Conservation (phyloP, 2,888 invertebrate species). For the Mesorhabditis belari region DNA sequence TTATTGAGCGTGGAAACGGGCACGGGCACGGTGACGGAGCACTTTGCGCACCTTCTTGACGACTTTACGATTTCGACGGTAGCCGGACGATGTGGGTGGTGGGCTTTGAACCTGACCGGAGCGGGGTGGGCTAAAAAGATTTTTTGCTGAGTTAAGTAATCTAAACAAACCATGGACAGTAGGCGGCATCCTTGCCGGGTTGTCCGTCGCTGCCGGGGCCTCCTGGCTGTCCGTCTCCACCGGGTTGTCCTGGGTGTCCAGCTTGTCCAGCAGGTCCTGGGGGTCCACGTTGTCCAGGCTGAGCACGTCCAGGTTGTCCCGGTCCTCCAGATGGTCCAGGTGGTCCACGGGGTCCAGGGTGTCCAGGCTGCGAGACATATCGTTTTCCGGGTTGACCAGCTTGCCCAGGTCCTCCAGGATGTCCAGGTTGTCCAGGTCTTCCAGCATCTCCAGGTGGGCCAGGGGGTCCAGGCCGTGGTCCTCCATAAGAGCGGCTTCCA, state of each 20-base stretch:
- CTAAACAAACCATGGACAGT: too few relatives aligned
- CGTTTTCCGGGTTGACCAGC: neutral
- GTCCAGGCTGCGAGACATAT: neutral
- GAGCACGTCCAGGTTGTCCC: neutral
- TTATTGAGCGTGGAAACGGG: too few relatives aligned
- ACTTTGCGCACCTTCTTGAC: neutral
- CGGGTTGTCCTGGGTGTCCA: neutral
- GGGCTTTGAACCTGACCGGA: neutral
- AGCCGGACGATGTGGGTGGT: neutral
- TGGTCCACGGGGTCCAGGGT: neutral
- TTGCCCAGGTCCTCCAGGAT: neutral
- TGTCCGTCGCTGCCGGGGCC: neutral
- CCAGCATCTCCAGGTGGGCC: neutral
- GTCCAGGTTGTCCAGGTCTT: neutral
- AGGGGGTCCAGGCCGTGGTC: neutral
- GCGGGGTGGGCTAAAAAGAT: too few relatives aligned
- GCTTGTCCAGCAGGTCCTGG: neutral
- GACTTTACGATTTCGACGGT: neutral
- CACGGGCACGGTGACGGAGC: too few relatives aligned
- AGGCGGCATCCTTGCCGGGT: neutral
- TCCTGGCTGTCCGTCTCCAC: neutral
- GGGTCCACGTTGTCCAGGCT: neutral
- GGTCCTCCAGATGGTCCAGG: neutral
- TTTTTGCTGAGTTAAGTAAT: too few relatives aligned
- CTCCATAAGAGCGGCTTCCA: neutral